Conservation (phyloP, 1,140 invertebrate genomes). For the Lepidurus arcticus region DNA sequence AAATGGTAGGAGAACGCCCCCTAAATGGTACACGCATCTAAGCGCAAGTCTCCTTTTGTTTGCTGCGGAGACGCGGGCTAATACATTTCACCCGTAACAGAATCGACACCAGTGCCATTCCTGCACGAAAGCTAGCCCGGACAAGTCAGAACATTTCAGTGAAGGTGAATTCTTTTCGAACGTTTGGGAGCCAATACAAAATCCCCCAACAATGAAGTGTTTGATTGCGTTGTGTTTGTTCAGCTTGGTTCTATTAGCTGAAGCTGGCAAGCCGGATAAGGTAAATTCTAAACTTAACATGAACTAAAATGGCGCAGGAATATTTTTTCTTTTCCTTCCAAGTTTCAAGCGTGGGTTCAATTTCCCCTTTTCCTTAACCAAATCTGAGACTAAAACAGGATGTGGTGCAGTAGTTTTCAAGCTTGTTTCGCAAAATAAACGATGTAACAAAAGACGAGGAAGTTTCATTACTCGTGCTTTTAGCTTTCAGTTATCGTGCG, state of each 20-base stretch:
- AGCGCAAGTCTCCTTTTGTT: slow-evolving; percentile 10
- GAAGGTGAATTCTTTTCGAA: neutral
- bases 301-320: neutral
- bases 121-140: neutral
- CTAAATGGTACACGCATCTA: neutral
- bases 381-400: neutral
- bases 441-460: no score
- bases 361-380: neutral
- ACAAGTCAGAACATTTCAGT: neutral
- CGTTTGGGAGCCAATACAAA: neutral
- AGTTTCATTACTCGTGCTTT: no score
- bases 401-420: neutral
- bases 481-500: no score
- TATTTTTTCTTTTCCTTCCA: neutral
- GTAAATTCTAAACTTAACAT: neutral
- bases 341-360: neutral
- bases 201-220: neutral
- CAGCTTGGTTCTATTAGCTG: neutral
- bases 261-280: neutral
- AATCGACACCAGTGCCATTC: neutral
- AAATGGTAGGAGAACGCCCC: neutral
- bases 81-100: slow-evolving; percentile 3
- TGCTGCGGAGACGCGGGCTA: neutral
- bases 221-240: slow-evolving; percentile 8
- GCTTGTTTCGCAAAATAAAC: neutral